Evolutionary conservation across 1,140 invertebrate genomes (phyloP), one percentile per base, ranked within the genome.

Genomic region (Drepana arcuata): DNA sequence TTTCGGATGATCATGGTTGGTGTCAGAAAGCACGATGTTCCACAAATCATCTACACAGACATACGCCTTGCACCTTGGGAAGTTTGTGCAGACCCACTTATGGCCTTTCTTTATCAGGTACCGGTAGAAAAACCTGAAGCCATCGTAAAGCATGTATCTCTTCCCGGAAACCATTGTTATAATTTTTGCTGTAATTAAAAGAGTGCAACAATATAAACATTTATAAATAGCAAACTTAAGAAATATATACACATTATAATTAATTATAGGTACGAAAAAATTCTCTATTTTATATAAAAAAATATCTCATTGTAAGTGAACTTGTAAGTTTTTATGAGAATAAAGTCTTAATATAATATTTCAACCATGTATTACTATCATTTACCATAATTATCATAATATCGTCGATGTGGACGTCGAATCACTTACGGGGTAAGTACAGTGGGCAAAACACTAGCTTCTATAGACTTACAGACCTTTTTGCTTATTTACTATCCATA

Each of bases 31-130:
- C 0, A 41, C 7, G 2, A 57, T 28, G 6, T 48, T 33, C 7
- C 35, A 28, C 4, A 44, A n/a, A 1, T 55, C 42, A 4, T 46
- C 24, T 0, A 56, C 29, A 12, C 34, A 49, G 0, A 69, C 4
- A 13, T 34, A 53, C 1, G 64, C 41, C 21, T 69, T 68, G 35
- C 68, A 72, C 1, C 48, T 43, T 0, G 65, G 62, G 26, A 60
- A 69, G 4, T 37, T 55, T 4, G 54, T 66, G 28, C 68, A 71
- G 7, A 58, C 49, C 64, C 68, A 71, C 21, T 60, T 65, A 11
- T 57, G 26, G 0, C 60, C 58, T 0, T n/a, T 27, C 11, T 47
- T 55, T 10, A 47, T 21, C 9, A 48, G 49, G 34, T 70, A 64
- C 2, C 59, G 45, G 25, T 34, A 54, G 51, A 65, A 73, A 31